Evolutionary conservation across 2,888 invertebrate genomes (phyloP).

Genomic region (Pterostichus niger): DNA sequence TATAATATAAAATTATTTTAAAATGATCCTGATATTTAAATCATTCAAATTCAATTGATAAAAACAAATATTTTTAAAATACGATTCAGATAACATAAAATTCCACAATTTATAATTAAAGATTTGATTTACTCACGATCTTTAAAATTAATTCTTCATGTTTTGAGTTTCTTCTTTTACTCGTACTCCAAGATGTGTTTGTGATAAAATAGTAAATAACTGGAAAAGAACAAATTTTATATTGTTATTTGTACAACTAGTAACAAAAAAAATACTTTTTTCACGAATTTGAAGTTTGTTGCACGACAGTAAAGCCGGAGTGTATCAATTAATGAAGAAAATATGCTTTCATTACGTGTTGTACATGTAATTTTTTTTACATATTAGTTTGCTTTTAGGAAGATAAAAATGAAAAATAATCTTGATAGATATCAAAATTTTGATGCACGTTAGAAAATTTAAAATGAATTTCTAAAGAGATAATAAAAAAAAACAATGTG

Average conservation of each 20-base stretch:
- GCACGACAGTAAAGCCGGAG: too few species aligned
- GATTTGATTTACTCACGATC: background rate
- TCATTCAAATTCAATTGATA: conserved; percentile 17
- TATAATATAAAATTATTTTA: background rate
- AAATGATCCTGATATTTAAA: too few species aligned
- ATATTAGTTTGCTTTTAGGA: too few species aligned
- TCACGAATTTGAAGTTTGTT: too few species aligned
- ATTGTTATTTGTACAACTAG: background rate
- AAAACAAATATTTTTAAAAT: conserved; percentile 13
- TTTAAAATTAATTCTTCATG: background rate
- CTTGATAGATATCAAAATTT: too few species aligned
- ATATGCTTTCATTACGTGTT: too few species aligned
- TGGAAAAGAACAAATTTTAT: conserved; percentile 46
- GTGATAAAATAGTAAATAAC: conserved; percentile 57
- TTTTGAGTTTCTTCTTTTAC: background rate
- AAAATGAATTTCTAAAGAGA: too few species aligned
- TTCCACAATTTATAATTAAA: background rate
- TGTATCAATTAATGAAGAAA: too few species aligned
- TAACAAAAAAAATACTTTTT: background rate
- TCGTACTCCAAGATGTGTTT: conserved; percentile 59
- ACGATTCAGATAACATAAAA: background rate
- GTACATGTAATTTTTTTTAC: too few species aligned
- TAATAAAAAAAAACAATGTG: too few species aligned
- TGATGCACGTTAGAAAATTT: too few species aligned
- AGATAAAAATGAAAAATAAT: too few species aligned